Evolutionary conservation across 2,797 vertebrate genomes (phyloP), one percentile per base, ranked within the genome.

Genomic region (Halcyon leucocephala): DNA sequence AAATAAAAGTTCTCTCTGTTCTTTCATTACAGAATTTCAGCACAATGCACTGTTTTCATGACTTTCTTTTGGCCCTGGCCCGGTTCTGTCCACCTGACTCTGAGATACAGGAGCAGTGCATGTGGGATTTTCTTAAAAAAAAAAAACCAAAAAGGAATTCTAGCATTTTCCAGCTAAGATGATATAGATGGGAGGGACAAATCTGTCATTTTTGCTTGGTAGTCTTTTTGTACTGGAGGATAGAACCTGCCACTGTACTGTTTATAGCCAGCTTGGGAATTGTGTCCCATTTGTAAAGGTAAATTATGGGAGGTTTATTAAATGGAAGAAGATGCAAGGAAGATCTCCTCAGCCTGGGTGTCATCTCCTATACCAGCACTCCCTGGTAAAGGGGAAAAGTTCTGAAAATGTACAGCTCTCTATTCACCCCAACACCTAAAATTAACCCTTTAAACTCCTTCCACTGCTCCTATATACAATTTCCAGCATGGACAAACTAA

Each of bases 401-500:
- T 92, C 41, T 76, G 67, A 80, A 86, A 82, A 77, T 7, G 9
- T 33, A 33, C 24, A 82, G 15, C 20, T 37, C 8, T 90, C 49
- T 70, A 70, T 89, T 90, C 49, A 86, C 25, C 22, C 33, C 1
- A 7, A 7, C 52, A 25, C 46, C 73, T 77, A 61, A 95, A 89
- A 58, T 82, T 65, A 73, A 41, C 65, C 21, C 60, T 84, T 86
- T 42, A 72, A 91, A 51, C 29, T 91, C 33, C 77, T 91, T 57
- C 81, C 37, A 84, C 77, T 96, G 93, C 91, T 95, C 90, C 94
- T 95, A 33, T 94, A 90, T 95, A 33, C 57, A 2, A 69, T 87
- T 95, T 95, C 88, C 90, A 94, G 71, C 42, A 83, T 95, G 93
- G 90, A 93, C 88, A 93, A 95, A 89, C 91, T 90, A 84, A 87